Base-by-base conservation (phyloP, 2,113 vertebrate genomes). In the Heliornis fulica region DNA sequence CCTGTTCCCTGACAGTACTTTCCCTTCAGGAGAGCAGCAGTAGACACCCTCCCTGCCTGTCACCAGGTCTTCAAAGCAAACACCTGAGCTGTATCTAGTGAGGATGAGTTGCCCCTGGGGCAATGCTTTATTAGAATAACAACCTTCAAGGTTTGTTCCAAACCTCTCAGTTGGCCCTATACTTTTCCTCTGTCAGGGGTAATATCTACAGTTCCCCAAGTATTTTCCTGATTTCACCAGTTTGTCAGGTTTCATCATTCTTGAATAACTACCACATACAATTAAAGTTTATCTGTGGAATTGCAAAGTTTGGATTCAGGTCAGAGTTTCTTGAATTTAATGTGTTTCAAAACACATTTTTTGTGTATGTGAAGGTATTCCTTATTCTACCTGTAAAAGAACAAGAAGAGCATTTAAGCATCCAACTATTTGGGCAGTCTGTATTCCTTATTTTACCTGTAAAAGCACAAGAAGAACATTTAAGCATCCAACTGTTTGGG, bases 181-280 rank as follows among this genome's bases (percentile, higher is more conserved):
- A 26, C 38, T 29, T 21, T 9, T 0, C 4, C 31, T 60, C 10
- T 41, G 1, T 2, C n/a, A 71, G 32, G 21, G 6, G 14, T 14
- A 45, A 4, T 9, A 48, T 26, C 51, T 50, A 20, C 16, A 29
- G 3, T 54, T 1, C 1, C 3, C 2, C 9, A 31, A 25, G 7
- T n/a, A 28, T 71, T 72, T 41, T 56, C 9, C 66, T 60, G 20
- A 64, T 76, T 81, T 89, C 59, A 16, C 11, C 26, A 43, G 6
- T 8, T 56, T 64, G 11, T 53, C 64, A 57, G 18, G 25, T 45
- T 2, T 41, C 32, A 68, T 66, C 38, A 40, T 29, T 7, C n/a
- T 46, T 68, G 9, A 70, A 56, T 46, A 21, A 31, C 21, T 81
- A 21, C 16, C 23, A 61, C 1, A 9, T 1, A n/a, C 13, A 74